Evolutionary conservation across 2,113 vertebrate species (phyloP).

Genomic region (Oryzias melastigma): DNA sequence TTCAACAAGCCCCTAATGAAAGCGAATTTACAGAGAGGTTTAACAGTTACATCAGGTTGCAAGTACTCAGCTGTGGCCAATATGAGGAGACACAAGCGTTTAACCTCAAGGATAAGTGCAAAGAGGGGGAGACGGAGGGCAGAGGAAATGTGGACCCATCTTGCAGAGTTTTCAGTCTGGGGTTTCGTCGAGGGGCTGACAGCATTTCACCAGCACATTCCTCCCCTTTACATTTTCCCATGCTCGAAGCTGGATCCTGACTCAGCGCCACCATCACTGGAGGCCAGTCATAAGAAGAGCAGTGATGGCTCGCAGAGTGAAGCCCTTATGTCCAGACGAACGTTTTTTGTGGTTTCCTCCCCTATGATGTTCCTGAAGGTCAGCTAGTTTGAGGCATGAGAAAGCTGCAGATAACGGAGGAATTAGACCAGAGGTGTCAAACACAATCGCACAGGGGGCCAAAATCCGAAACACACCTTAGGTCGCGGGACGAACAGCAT

Average conservation of each 20-base stretch:
- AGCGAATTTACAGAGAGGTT: neutral
- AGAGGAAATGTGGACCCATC: constrained; percentile 56
- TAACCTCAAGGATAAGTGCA: constrained; percentile 12
- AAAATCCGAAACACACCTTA: too few species aligned
- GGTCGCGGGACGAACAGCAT: too few species aligned
- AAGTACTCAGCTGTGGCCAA: constrained; percentile 4
- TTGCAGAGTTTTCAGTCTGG: constrained; percentile 27
- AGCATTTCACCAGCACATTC: constrained; percentile 70
- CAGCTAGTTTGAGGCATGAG: constrained; percentile 36
- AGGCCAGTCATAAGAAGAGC: constrained; percentile 61
- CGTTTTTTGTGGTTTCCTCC: constrained; percentile 73
- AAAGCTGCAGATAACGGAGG: constrained; percentile 22
- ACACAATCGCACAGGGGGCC: too few species aligned
- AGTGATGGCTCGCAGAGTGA: constrained; percentile 70
- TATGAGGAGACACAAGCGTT: neutral
- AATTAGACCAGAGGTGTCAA: neutral
- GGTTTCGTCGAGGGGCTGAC: constrained; percentile 66
- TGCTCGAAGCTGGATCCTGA: constrained; percentile 65
- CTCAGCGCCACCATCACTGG: constrained; percentile 64
- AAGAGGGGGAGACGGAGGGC: constrained; percentile 10
- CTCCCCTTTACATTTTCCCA: constrained; percentile 71
- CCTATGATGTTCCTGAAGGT: constrained; percentile 47
- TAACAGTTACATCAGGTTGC: constrained; percentile 10
- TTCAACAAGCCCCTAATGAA: constrained; percentile 28
- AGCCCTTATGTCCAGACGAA: constrained; percentile 54